A percentile compares a stretch with the other conserved stretches of the same genome.
phyloP scores from a whole-genome alignment of 2,113 vertebrate species.

The Lepidothrix coronata region DNA sequence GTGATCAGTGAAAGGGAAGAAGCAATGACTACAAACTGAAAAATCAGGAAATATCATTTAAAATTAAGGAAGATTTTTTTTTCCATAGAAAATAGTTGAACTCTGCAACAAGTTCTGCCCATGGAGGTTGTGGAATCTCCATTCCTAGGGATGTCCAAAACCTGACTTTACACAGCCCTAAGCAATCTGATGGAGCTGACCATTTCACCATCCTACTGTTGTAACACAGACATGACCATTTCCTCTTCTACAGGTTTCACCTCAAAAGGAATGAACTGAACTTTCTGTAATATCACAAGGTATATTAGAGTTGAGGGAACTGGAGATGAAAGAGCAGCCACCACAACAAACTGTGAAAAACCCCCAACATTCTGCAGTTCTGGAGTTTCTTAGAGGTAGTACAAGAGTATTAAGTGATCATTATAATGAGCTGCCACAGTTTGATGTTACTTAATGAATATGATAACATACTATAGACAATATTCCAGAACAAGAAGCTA shows the following conservation, averaged over 20 bases:
- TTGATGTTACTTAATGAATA: background rate
- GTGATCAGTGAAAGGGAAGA: background rate
- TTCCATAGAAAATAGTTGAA: rapidly evolving
- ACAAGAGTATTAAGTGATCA: background rate
- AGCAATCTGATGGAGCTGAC: background rate
- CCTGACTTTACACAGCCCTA: background rate
- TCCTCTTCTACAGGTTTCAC: background rate
- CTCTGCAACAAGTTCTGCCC: background rate
- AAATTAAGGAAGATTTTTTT: background rate
- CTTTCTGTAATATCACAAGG: background rate
- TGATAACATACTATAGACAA: background rate
- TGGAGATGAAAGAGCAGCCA: background rate
- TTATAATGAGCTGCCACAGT: background rate
- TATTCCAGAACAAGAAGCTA: background rate
- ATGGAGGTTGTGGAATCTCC: background rate
- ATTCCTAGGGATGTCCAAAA: background rate
- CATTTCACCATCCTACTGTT: background rate
- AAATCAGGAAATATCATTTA: background rate
- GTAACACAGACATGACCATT: background rate
- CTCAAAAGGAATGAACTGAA: background rate
- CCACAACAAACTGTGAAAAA: background rate
- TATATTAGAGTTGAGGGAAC: background rate
- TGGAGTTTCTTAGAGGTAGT: background rate
- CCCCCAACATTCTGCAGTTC: background rate
- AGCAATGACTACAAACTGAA: background rate